These are phyloP conservation scores for Drosophila neocordata DNA, from an alignment of 1,140 invertebrate species.

Conservation along the genomic window DNA sequence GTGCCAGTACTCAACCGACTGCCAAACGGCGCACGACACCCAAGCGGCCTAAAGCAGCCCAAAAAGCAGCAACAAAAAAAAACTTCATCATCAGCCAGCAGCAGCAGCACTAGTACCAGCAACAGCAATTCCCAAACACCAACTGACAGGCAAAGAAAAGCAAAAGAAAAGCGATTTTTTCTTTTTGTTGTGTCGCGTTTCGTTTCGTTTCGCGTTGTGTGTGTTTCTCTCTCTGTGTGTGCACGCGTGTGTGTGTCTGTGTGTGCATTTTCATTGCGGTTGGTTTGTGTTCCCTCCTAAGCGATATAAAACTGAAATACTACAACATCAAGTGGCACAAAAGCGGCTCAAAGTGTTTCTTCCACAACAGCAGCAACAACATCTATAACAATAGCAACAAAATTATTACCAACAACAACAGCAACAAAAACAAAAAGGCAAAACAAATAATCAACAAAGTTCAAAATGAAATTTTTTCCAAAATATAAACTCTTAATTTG, in stretches of 20 bases:
- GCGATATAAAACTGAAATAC: constrained; percentile 42
- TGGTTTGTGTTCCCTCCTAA: constrained; percentile 24
- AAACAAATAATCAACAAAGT: background rate
- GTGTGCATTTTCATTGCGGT: constrained; percentile 47
- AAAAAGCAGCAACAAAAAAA: constrained; percentile 8
- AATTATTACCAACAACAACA: constrained; percentile 11
- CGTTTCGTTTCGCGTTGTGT: constrained; percentile 9
- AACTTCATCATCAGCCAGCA: constrained; percentile 37
- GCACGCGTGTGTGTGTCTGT: constrained; percentile 28
- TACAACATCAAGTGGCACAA: constrained; percentile 22
- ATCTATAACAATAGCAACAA: constrained; percentile 27
- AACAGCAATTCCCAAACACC: constrained; percentile 38
- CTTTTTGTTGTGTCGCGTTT: constrained; percentile 11
- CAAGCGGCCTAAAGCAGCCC: constrained; percentile 37
- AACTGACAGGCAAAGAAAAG: constrained; percentile 54
- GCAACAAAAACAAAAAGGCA: background rate
- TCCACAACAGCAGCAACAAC: constrained; percentile 9
- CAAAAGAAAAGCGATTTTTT: constrained; percentile 64
- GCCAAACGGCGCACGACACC: constrained; percentile 73
- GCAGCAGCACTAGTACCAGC: constrained; percentile 38
- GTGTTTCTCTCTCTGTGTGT: constrained; percentile 10
- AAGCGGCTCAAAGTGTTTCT: constrained; percentile 15
- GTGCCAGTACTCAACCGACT: constrained; percentile 80
- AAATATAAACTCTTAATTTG: too few relatives aligned
- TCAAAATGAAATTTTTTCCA: background rate